A percentile compares a stretch with the other conserved stretches of the same genome.
Conservation (phyloP, 2,888 invertebrate species). For the Archips xylosteana region DNA sequence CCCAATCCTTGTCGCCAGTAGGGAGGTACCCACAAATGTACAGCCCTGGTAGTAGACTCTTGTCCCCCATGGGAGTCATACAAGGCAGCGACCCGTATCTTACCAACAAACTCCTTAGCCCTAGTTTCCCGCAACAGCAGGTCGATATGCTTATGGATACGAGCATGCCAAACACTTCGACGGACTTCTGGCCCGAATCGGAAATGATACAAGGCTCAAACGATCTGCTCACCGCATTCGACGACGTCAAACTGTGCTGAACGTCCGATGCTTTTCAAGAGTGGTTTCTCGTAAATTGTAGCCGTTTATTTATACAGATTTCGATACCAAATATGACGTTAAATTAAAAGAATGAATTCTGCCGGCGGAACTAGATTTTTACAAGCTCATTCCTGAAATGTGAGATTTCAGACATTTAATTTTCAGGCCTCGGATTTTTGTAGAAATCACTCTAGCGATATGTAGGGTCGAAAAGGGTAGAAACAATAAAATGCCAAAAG, state of each 20-base stretch:
- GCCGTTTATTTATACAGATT: not conserved
- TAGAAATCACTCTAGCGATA: conserved; percentile 72
- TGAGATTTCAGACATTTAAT: conserved; percentile 48
- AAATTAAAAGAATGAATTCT: conserved; percentile 6
- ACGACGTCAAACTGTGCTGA: conserved; percentile 75
- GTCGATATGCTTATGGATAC: conserved; percentile 67
- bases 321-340: conserved; percentile 15
- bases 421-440: conserved; percentile 52
- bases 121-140: conserved; percentile 62
- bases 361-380: conserved; percentile 48
- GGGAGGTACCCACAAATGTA: conserved; percentile 67
- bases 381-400: conserved; percentile 60
- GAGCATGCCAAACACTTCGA: conserved; percentile 59
- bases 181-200: conserved; percentile 73
- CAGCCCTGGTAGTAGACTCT: conserved; percentile 63
- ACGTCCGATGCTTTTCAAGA: conserved; percentile 41
- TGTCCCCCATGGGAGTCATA: conserved; percentile 66
- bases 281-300: conserved; percentile 61
- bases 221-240: conserved; percentile 73
- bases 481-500: conserved; percentile 57
- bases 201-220: conserved; percentile 71
- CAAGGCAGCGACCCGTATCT: conserved; percentile 76
- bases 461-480: conserved; percentile 64
- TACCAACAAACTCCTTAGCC: conserved; percentile 73
- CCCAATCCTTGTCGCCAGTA: conserved; percentile 73